Base-by-base conservation (phyloP, 1,140 invertebrate genomes). In the Conus betulinus region DNA sequence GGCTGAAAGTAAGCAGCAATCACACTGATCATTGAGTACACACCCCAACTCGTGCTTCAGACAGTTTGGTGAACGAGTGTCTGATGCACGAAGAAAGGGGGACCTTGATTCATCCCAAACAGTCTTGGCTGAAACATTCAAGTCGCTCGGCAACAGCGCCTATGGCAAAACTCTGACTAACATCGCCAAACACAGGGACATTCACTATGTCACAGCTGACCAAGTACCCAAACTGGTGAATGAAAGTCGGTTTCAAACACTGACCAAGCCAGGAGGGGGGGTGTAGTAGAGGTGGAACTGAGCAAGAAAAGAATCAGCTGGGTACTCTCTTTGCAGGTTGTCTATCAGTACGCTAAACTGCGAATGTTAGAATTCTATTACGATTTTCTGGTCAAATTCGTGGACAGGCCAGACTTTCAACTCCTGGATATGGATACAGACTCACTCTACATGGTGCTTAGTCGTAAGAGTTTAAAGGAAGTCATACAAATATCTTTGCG, bases 371-470 rank as follows among this genome's bases (percentile, higher is more conserved):
- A 91, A 55, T 92, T 93, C 82, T 91, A 92, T 67, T 91, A 89
- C 71, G 91, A 93, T 76, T 91, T 91, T 53, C 76, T 92, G 76
- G 89, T 91, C 55, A 74, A 83, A 27, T 92, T 88, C 60, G 78
- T 91, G 0, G 86, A 87, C 20, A 57, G 89, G 52, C 5, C 67
- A 27, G 87, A 92, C 71, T 92, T 91, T 71, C 82, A 91, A 87
- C 90, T 91, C 55, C 92, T 90, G 52, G 85, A 91, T 55, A 92
- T 92, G 91, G 91, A 93, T 57, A 93, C 91, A 23, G 92, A 91
- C 71, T 90, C 86, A 20, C 89, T 91, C 8, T 91, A 92, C 57
- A 91, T 92, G 89, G 89, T 90, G 4, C 23, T 92, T 15, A 71
- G 86, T 13, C 88, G 55, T 25, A 17, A 27, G 10, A 57, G 23